These are phyloP conservation scores for Notarius quadriscutis DNA, from an alignment of 2,113 vertebrate genomes.

Conservation along the genomic window DNA sequence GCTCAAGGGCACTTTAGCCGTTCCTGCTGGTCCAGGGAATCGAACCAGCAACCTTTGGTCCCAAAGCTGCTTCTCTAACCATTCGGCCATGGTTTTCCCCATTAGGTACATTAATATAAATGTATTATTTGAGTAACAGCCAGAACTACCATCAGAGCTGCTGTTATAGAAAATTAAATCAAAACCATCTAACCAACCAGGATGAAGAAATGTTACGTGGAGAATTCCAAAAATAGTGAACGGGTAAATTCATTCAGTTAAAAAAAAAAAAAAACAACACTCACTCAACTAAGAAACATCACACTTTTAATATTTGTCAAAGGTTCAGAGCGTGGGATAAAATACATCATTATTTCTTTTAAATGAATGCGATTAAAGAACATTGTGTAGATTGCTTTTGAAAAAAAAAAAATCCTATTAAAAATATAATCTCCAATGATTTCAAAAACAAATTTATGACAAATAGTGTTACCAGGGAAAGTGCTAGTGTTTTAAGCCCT, in stretches of 20 bases:
- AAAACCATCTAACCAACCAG: neutral
- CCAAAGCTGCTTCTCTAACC: too few relatives aligned
- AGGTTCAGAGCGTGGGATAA: conserved; percentile 2
- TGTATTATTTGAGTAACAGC: neutral
- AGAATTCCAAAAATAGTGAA: neutral
- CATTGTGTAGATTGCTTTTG: neutral
- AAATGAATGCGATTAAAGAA: conserved; percentile 1
- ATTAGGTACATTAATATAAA: neutral
- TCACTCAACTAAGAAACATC: neutral
- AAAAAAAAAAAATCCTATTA: neutral
- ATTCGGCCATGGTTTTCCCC: too few relatives aligned
- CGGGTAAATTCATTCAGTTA: neutral
- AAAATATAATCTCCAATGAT: neutral
- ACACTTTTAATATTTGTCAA: conserved; percentile 16
- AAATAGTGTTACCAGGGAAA: neutral
- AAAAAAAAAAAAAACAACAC: neutral
- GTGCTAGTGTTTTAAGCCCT: neutral
- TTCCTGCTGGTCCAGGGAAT: too few relatives aligned
- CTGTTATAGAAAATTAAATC: neutral
- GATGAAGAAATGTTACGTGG: neutral
- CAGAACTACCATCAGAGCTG: neutral
- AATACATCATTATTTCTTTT: conserved; percentile 12
- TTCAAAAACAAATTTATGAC: neutral
- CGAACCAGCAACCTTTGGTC: too few relatives aligned
- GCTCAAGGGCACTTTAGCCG: too few relatives aligned